These are phyloP conservation scores for Ruditapes philippinarum DNA, from an alignment of 1,140 invertebrate genomes.

Conservation along the genomic window DNA sequence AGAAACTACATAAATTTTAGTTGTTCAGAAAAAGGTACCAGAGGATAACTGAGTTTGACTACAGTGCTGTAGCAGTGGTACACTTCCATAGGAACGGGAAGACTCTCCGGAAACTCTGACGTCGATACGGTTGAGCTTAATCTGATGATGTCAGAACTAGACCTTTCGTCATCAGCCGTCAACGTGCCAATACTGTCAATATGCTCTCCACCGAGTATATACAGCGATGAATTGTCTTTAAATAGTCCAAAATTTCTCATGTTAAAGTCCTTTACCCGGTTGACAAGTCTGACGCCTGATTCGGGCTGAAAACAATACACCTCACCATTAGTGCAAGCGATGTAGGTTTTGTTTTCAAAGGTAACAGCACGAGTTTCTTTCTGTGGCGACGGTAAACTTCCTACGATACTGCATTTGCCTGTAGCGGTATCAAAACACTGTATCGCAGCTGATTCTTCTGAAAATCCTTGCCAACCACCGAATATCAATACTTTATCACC, in stretches of 20 bases:
- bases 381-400: slow-evolving; percentile 27
- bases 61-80: slow-evolving; percentile 32
- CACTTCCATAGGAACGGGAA: slow-evolving; percentile 56
- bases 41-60: background rate
- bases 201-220: slow-evolving; percentile 21
- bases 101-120: background rate
- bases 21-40: background rate
- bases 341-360: slow-evolving; percentile 33
- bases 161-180: background rate
- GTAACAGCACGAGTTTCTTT: background rate
- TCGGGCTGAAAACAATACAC: slow-evolving; percentile 20
- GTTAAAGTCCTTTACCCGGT: slow-evolving; percentile 18
- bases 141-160: background rate
- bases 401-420: slow-evolving; percentile 28
- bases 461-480: slow-evolving; percentile 71
- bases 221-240: background rate
- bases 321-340: slow-evolving; percentile 16
- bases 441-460: slow-evolving; percentile 65
- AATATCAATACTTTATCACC: slow-evolving; percentile 73
- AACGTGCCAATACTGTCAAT: background rate
- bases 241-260: slow-evolving; percentile 43
- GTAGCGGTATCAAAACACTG: slow-evolving; percentile 74
- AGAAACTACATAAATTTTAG: background rate
- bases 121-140: background rate
- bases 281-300: background rate